A percentile compares a stretch with the other conserved stretches of the same genome.
Evolutionary conservation across 2,113 vertebrate species (phyloP).

Genomic region (Chamaetylas fuelleborni): DNA sequence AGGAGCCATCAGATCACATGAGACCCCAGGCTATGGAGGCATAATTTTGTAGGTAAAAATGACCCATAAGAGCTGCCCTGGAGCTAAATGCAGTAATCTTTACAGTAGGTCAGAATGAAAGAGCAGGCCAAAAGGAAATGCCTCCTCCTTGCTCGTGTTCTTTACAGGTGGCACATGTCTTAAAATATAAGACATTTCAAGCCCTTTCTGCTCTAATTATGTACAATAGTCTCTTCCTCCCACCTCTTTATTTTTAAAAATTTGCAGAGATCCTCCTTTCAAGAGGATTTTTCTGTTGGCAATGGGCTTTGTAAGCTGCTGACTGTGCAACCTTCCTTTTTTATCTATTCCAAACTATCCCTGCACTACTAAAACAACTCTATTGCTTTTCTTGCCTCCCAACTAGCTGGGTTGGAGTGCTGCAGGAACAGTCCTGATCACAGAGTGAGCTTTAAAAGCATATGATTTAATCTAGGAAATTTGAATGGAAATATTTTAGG

Average conservation of each 20-base stretch:
- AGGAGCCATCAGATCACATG: neutral
- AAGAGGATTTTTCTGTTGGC: neutral
- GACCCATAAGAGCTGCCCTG: neutral
- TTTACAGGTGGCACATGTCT: neutral
- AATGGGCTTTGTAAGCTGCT: neutral
- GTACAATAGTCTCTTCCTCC: neutral
- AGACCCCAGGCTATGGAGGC: neutral
- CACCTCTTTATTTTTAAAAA: neutral
- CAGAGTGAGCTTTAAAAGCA: neutral
- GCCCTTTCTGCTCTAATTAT: slow-evolving; percentile 6
- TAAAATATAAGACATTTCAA: neutral
- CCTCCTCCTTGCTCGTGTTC: neutral
- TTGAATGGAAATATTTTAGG: slow-evolving; percentile 26
- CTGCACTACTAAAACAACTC: neutral
- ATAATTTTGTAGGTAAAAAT: neutral
- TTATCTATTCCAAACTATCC: neutral
- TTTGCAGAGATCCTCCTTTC: neutral
- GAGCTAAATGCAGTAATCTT: neutral
- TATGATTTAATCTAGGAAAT: slow-evolving; percentile 8
- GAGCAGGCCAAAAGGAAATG: neutral
- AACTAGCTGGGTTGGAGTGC: neutral
- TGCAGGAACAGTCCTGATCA: neutral
- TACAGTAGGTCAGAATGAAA: neutral
- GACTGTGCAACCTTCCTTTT: neutral
- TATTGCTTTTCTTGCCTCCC: neutral